A percentile compares a stretch with the other conserved stretches of the same genome.
Evolutionary conservation across 2,888 invertebrate genomes (phyloP).

Genomic region (Mantis religiosa): DNA sequence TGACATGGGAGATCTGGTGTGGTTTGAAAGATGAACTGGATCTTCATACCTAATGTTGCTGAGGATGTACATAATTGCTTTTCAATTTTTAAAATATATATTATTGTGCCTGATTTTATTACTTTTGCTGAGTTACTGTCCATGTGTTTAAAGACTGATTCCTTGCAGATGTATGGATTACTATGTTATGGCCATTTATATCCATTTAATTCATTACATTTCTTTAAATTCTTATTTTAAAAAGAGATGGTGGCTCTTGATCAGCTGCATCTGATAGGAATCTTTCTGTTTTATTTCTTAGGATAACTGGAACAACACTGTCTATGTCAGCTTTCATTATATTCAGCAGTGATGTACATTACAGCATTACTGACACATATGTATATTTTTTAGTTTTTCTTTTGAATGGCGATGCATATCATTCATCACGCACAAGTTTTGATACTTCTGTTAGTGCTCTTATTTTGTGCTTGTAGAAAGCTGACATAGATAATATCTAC

Average conservation of each 20-base stretch:
- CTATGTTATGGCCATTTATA: background rate
- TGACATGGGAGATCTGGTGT: background rate
- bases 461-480: background rate
- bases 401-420: background rate
- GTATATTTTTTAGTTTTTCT: background rate
- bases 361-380: background rate
- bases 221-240: background rate
- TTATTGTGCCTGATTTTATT: background rate
- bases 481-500: background rate
- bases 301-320: background rate
- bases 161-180: background rate
- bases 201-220: background rate
- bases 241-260: background rate
- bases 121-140: background rate
- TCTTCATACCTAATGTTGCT: background rate
- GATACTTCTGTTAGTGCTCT: background rate
- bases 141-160: background rate
- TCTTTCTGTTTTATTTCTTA: background rate
- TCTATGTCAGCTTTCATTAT: background rate
- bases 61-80: background rate
- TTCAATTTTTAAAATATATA: background rate
- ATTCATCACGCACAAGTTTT: background rate
- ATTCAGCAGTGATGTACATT: background rate
- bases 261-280: background rate
- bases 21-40: background rate